Evolutionary conservation across 92 coral and sea anemone species (phyloP).

Genomic region (Scolanthus callimorphus): DNA sequence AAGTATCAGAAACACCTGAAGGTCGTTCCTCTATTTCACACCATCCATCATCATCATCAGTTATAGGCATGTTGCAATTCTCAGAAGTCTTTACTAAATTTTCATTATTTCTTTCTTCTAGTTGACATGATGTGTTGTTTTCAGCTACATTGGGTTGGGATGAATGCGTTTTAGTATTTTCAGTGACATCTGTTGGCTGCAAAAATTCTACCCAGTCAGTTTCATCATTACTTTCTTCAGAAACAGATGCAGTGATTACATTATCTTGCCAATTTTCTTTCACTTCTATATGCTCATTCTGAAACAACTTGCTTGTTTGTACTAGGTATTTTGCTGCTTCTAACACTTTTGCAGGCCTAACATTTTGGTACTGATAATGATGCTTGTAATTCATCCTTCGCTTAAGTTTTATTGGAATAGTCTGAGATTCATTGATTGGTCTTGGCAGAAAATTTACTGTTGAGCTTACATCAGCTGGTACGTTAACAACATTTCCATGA

Average conservation of each 20-base stretch:
- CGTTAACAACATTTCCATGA: slow-evolving; percentile 62
- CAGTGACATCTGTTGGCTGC: not conserved
- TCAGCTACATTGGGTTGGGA: slow-evolving; percentile 1
- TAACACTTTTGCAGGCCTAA: slow-evolving; percentile 49
- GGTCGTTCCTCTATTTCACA: slow-evolving; percentile 59
- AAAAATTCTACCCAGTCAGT: slow-evolving; percentile 39
- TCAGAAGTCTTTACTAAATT: not conserved
- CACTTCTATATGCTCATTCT: slow-evolving; percentile 54
- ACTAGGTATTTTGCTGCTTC: slow-evolving; percentile 28
- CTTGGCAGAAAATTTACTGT: slow-evolving; percentile 58
- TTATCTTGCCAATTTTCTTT: slow-evolving; percentile 41
- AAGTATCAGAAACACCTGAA: slow-evolving; percentile 56
- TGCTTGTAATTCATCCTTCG: slow-evolving; percentile 56
- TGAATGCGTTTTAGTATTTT: not conserved
- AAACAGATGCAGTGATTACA: slow-evolving; percentile 8
- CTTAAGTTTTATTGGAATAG: slow-evolving; percentile 44
- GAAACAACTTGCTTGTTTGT: slow-evolving; percentile 50
- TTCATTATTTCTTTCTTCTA: not conserved
- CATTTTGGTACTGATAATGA: slow-evolving; percentile 53
- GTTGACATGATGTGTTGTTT: not conserved
- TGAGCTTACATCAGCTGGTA: slow-evolving; percentile 64
- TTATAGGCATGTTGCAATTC: slow-evolving; percentile 5
- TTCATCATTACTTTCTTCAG: slow-evolving; percentile 4
- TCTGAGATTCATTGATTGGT: slow-evolving; percentile 47
- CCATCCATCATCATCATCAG: slow-evolving; percentile 60